Base-by-base conservation (phyloP, 2,113 vertebrate species). In the Panurus biarmicus region DNA sequence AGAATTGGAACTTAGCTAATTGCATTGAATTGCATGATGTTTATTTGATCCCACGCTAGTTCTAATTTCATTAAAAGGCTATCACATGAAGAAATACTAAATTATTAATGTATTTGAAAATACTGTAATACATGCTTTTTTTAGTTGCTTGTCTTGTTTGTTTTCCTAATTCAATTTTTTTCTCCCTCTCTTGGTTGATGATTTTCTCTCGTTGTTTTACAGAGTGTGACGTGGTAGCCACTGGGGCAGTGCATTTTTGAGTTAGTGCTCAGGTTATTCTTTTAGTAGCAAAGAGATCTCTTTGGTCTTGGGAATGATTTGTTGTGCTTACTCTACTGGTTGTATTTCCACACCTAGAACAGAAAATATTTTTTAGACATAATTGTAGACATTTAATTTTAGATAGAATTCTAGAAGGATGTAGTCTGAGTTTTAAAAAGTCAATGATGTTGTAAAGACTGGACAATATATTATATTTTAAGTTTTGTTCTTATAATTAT, bases 171-270 rank as follows among this genome's bases (percentile, higher is more conserved):
- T 38, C 17, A 3, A 17, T 45, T 53, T 54, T 38, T 48, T 16
- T 10, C 22, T 42, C 8, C 60, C 11, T 42, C 26, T 56, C 66
- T 84, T 47, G 15, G 10, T 53, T 48, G 70, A 44, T 60, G 57
- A 6, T 67, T 89, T 91, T 65, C 22, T 45, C 36, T 35, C 0
- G 2, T 54, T 93, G 14, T 73, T 92, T 67, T 79, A 19, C 44
- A 10, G 31, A 56, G 51, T 0, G 1, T 51, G 40, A 25, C 0
- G 4, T 56, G n/a, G 44, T 26, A 77, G 50, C 47, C 24, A 22
- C 26, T 57, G n/a, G 36, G 42, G 22, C 69, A 70, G 26, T 7
- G 14, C 33, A 21, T 35, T 79, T 87, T 44, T 65, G 36, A 79
- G 36, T 44, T 64, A 5, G 26, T 58, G 18, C 17, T 81, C 38